A percentile compares a stretch with the other conserved stretches of the same genome.
Evolutionary conservation across 2,113 vertebrate species (phyloP).

Genomic region (zebrafish (Danio rerio)): GRCz12tu NC_133200.1:14956001-14956500

Average conservation of each 20-base stretch:
- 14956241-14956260: background rate
- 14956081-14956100: background rate
- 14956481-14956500: no score
- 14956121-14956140: background rate
- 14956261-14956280: background rate
- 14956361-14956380: background rate
- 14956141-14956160: no score
- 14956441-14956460: no score
- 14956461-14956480: no score
- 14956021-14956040: conserved; percentile 34
- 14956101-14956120: background rate
- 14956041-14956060: background rate
- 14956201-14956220: background rate
- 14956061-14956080: background rate
- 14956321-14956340: background rate
- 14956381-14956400: no score
- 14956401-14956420: no score
- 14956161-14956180: background rate
- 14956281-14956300: background rate
- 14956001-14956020: conserved; percentile 43
- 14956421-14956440: no score
- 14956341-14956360: background rate
- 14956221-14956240: background rate
- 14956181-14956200: background rate
- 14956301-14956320: background rate